Evolutionary conservation across 1,140 invertebrate species (phyloP).

Genomic region (Heliconius nattereri): DNA sequence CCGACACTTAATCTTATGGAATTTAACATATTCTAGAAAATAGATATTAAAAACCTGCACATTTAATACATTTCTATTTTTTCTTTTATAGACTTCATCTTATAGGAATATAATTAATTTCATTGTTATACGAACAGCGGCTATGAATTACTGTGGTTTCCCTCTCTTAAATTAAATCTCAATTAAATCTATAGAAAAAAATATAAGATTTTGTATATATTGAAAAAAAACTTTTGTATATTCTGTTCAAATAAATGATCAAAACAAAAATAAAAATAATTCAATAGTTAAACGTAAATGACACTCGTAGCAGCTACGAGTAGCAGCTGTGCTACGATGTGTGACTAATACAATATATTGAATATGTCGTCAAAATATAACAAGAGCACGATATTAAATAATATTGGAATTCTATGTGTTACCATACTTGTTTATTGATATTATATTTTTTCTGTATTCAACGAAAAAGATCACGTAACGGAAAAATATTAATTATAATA

Average conservation of each 20-base stretch:
- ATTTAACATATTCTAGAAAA: background rate
- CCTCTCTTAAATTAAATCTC: too few species aligned
- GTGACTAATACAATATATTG: slow-evolving; percentile 39
- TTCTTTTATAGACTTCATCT: too few species aligned
- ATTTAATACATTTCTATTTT: too few species aligned
- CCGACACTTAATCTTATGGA: slow-evolving; percentile 19
- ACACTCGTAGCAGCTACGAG: background rate
- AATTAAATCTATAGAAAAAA: too few species aligned
- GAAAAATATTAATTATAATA: too few species aligned
- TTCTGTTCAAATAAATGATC: too few species aligned
- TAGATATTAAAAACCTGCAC: background rate
- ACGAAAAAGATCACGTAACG: too few species aligned
- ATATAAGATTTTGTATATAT: too few species aligned
- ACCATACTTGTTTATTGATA: background rate
- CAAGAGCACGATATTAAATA: slow-evolving; percentile 8
- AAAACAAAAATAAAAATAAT: background rate
- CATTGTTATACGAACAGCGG: too few species aligned
- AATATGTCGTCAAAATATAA: slow-evolving; percentile 26
- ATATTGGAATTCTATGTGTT: slow-evolving; percentile 1
- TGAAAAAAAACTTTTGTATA: too few species aligned
- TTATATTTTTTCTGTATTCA: background rate
- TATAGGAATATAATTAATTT: too few species aligned
- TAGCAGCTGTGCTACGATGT: slow-evolving; percentile 28
- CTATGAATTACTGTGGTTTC: too few species aligned
- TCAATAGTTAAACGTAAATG: background rate